Base-by-base conservation (phyloP, 2,797 vertebrate species). In the Tapera naevia region DNA sequence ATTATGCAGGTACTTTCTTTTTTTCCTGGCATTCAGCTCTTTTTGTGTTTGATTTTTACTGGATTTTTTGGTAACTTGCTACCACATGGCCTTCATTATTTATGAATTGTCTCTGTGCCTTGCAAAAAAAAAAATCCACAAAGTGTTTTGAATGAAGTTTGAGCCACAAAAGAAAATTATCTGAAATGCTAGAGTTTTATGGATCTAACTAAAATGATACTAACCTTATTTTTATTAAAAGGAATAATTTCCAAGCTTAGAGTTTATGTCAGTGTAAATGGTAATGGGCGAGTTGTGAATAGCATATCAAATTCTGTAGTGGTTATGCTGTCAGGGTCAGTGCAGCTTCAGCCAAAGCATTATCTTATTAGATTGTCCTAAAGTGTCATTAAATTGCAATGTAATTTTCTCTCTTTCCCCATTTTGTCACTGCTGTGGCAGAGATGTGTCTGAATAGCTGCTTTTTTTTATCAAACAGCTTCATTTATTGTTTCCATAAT, bases 321-420 rank as follows among this genome's bases (percentile, higher is more conserved):
- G 53, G 57, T 82, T 72, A 32, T 76, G 45, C 48, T 91, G 48
- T 73, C 39, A 61, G 45, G 62, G 73, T 88, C 76, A 94, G 4
- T 46, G 50, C 33, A 81, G 41, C 39, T 41, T 89, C 48, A 80
- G n/a, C 25, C 46, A 89, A 89, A 89, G 48, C 9, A 50, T 18
- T 71, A 73, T 73, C 35, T 22, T 66, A 62, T 53, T 80, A 73
- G 58, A 86, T 88, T 86, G 58, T 79, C 39, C 27, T 75, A 86
- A 94, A 82, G 64, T 48, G 30, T 82, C 65, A 45, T 67, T 92
- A 72, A 94, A 86, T 35, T 76, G 62, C 75, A 67, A 24, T 73
- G 28, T 51, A 39, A 88, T 95, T 93, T 88, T 89, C 80, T 93
- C 28, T 78, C n/a, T 61, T 92, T 51, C 37, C 41, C 51, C 8